These are phyloP conservation scores for Eidolon helvum DNA, from an alignment of 2,113 vertebrate species.

Conservation along the genomic window DNA sequence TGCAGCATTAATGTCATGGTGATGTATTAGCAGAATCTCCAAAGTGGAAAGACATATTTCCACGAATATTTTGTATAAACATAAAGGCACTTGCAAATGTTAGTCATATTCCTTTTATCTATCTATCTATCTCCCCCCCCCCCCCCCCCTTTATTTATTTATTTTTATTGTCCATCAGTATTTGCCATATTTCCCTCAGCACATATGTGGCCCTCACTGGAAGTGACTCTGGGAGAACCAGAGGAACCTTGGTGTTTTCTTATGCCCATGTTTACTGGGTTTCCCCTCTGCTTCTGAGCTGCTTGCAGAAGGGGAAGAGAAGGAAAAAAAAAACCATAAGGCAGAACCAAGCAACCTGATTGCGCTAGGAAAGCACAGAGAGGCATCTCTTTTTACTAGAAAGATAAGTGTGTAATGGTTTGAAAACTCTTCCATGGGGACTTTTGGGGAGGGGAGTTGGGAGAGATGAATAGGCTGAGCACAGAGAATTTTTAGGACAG, in stretches of 20 bases:
- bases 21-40: slow-evolving; percentile 76
- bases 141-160: not conserved
- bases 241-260: not conserved
- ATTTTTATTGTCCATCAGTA: slow-evolving; percentile 45
- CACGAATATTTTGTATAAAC: slow-evolving; percentile 75
- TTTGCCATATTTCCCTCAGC: slow-evolving; percentile 60
- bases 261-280: not conserved
- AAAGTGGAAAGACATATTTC: slow-evolving; percentile 75
- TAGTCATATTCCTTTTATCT: slow-evolving; percentile 57
- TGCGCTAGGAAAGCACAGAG: not conserved
- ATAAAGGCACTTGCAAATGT: slow-evolving; percentile 68
- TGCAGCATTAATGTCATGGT: slow-evolving; percentile 72
- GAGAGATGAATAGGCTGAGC: not conserved
- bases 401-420: not conserved
- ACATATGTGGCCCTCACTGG: not conserved
- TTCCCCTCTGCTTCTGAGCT: not conserved
- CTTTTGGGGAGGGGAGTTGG: not conserved
- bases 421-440: not conserved
- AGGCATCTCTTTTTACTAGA: not conserved
- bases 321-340: not conserved
- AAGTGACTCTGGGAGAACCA: slow-evolving; percentile 20
- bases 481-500: not conserved
- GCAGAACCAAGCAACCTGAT: not conserved
- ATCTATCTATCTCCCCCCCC: too few species aligned
- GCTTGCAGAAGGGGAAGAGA: not conserved